These are phyloP conservation scores for Eristalis intricaria DNA, from an alignment of 2,888 invertebrate species.

Conservation along the genomic window DNA sequence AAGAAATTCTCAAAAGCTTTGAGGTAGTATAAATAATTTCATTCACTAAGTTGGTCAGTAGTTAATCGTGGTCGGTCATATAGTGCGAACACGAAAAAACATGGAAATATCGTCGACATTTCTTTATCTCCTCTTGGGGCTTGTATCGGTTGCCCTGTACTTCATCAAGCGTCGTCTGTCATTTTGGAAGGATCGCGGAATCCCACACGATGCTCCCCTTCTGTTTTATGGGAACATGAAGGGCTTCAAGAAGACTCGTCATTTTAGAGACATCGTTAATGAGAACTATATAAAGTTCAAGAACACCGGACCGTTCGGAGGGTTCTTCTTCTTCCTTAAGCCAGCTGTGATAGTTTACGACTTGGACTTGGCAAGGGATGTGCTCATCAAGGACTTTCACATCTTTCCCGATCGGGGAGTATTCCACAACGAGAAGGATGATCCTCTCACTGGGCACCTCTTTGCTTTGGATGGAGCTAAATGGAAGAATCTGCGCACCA, in stretches of 20 bases:
- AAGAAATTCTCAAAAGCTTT: background rate
- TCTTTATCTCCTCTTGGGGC: background rate
- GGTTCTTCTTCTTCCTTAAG: constrained; percentile 71
- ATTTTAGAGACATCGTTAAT: constrained; percentile 74
- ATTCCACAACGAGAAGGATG: constrained; percentile 77
- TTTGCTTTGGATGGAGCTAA: constrained; percentile 77
- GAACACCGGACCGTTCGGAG: constrained; percentile 75
- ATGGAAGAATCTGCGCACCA: constrained; percentile 80
- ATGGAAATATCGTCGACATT: background rate
- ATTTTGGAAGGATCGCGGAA: constrained; percentile 74
- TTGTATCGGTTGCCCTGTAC: background rate
- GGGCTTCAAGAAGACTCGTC: constrained; percentile 73
- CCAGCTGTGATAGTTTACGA: constrained; percentile 74
- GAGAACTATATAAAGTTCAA: constrained; percentile 75
- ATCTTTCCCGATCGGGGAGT: constrained; percentile 80
- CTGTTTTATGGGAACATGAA: constrained; percentile 75
- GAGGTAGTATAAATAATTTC: background rate
- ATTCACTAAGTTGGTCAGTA: background rate
- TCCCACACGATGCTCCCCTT: constrained; percentile 77
- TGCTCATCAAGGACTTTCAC: constrained; percentile 77
- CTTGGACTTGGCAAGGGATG: constrained; percentile 73
- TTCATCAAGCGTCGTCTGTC: background rate
- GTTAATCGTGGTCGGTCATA: background rate
- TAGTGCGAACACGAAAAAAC: background rate
- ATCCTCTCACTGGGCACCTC: constrained; percentile 79